Percentiles rank a stretch among this genome's conserved stretches.
Evolutionary conservation across 2,888 invertebrate genomes (phyloP).

Genomic region (Cordylochernes scorpioides): DNA sequence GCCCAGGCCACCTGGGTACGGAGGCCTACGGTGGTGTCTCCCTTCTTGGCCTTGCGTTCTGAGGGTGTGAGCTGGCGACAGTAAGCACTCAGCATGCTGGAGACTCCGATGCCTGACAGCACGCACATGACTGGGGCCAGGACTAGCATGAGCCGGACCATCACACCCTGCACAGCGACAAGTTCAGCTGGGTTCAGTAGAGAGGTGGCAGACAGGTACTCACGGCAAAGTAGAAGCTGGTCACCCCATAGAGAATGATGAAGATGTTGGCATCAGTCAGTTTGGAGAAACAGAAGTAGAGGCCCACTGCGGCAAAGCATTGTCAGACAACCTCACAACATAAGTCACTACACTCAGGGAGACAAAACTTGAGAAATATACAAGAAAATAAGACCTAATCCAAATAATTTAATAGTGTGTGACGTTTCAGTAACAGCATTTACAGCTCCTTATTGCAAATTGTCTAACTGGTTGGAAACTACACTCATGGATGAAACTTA

Average conservation of each 20-base stretch:
- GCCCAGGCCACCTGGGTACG: conserved; percentile 36
- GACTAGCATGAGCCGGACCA: conserved; percentile 95
- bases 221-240: conserved; percentile 91
- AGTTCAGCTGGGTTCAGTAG: neutral
- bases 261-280: conserved; percentile 89
- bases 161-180: conserved; percentile 46
- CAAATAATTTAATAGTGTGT: too few relatives aligned
- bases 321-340: conserved; percentile 4
- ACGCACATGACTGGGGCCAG: conserved; percentile 96
- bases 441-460: too few relatives aligned
- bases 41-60: too few relatives aligned
- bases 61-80: conserved; percentile 49
- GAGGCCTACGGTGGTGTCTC: neutral
- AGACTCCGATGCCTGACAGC: conserved; percentile 77
- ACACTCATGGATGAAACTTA: too few relatives aligned
- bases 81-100: conserved; percentile 50
- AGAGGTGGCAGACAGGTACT: conserved; percentile 14
- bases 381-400: too few relatives aligned
- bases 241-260: conserved; percentile 83
- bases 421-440: too few relatives aligned
- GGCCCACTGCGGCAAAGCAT: conserved; percentile 36
- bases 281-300: conserved; percentile 85
- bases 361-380: too few relatives aligned
- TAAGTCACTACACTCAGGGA: neutral
- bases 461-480: too few relatives aligned